Evolutionary conservation across 2,888 invertebrate species (phyloP).

Genomic region (Protophormia terraenovae): DNA sequence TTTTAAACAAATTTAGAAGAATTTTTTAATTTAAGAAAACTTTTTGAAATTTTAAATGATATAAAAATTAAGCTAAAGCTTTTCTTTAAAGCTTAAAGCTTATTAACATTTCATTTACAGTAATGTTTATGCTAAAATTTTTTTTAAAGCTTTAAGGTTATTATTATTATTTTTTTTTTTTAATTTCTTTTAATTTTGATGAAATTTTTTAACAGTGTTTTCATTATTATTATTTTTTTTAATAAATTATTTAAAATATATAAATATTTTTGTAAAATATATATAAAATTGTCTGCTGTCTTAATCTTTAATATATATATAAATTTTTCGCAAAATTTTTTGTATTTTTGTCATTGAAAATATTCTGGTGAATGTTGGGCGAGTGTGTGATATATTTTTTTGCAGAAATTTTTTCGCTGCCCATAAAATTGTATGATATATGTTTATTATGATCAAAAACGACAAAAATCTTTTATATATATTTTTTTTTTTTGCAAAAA

Average conservation of each 20-base stretch:
- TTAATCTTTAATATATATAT: neutral
- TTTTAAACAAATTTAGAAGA: neutral
- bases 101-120: too few species aligned
- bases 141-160: neutral
- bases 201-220: neutral
- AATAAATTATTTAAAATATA: slow-evolving; percentile 20
- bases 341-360: slow-evolving; percentile 58
- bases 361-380: slow-evolving; percentile 16
- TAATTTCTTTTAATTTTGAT: neutral
- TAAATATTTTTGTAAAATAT: neutral
- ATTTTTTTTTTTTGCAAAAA: slow-evolving; percentile 53
- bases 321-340: slow-evolving; percentile 30
- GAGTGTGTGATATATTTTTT: slow-evolving; percentile 19
- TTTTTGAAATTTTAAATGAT: too few species aligned
- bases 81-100: too few species aligned
- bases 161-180: neutral
- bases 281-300: slow-evolving; percentile 31
- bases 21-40: neutral
- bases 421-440: slow-evolving; percentile 64
- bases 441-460: slow-evolving; percentile 63
- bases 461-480: slow-evolving; percentile 64
- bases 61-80: too few species aligned
- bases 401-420: slow-evolving; percentile 28
- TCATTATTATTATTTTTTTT: neutral
- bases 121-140: too few species aligned